Evolutionary conservation across 1,140 invertebrate species (phyloP), one percentile per base, ranked within the genome.

Genomic region (Marisa cornuarietis): DNA sequence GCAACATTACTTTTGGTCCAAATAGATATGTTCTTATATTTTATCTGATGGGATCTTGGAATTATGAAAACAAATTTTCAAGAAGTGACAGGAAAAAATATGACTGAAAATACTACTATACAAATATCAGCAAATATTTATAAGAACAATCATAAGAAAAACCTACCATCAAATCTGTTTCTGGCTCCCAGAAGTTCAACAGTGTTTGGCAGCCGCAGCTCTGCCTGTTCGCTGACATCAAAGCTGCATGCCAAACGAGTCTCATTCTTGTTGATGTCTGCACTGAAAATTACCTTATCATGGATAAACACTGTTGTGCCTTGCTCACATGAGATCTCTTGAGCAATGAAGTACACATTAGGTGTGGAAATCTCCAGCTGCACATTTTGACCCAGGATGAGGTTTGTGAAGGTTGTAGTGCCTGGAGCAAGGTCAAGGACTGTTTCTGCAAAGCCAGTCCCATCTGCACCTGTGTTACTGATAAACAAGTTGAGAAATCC

Each of bases 221-320:
- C 87, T 51, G 82, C 87, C 31, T 80, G 49, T 76, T 85, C 83
- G 18, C 79, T 81, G 22, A 88, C 73, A 61, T 85, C 77, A 69
- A 88, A 81, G 73, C 87, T 88, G 81, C 87, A 88, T 16, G 76
- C 80, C 10, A 87, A 76, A 14, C 82, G 80, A 49, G 82, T 87
- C 69, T 84, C 83, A 3, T 79, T 76, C 75, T 83, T 79, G n/a
- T 83, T 82, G 58, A 78, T 62, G 74, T 87, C 87, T 20, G 84
- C 85, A 71, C 81, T 86, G 76, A 88, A 86, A 31, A 84, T 79
- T 18, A 85, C 83, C 68, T 83, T 51, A 69, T 88, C 83, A 31
- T 83, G 74, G 20, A 87, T 76, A 51, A 71, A 72, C 14, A 86
- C 69, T n/a, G 76, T 82, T 65, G 83, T 86, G 20, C 80, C 81